These are phyloP conservation scores for Bucco capensis DNA, from an alignment of 2,113 vertebrate species.

Conservation along the genomic window DNA sequence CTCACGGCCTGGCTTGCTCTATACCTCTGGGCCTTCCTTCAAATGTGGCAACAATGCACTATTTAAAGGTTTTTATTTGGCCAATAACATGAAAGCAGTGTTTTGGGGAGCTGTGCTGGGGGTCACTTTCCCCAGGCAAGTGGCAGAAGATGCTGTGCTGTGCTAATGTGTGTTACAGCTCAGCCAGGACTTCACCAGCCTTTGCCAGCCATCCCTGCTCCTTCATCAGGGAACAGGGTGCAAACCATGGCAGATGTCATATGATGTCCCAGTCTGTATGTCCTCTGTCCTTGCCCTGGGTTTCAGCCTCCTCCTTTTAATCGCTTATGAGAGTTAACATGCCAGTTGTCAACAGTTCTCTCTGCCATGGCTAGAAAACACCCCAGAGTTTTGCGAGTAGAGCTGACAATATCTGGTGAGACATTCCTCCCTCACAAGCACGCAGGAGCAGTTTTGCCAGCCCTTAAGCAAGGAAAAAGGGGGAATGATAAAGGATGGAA, in stretches of 20 bases:
- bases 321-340: rapidly evolving
- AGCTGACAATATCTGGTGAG: not conserved
- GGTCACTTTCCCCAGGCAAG: not conserved
- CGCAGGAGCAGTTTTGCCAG: not conserved
- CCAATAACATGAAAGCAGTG: not conserved
- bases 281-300: not conserved
- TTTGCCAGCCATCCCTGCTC: not conserved
- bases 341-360: not conserved
- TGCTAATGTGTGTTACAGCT: not conserved
- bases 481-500: not conserved
- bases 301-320: not conserved
- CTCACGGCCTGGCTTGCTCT: not conserved
- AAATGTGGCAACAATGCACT: not conserved
- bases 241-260: not conserved
- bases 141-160: not conserved
- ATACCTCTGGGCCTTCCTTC: not conserved
- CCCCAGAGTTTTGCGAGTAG: not conserved
- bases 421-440: not conserved
- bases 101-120: rapidly evolving
- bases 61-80: not conserved
- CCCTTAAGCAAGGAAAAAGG: not conserved
- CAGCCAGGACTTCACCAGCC: not conserved
- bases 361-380: not conserved
- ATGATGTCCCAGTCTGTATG: rapidly evolving
- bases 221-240: not conserved